Percentiles rank a stretch among this genome's conserved stretches.
Evolutionary conservation across 1,140 invertebrate genomes (phyloP).

Genomic region (Batillaria attramentaria): DNA sequence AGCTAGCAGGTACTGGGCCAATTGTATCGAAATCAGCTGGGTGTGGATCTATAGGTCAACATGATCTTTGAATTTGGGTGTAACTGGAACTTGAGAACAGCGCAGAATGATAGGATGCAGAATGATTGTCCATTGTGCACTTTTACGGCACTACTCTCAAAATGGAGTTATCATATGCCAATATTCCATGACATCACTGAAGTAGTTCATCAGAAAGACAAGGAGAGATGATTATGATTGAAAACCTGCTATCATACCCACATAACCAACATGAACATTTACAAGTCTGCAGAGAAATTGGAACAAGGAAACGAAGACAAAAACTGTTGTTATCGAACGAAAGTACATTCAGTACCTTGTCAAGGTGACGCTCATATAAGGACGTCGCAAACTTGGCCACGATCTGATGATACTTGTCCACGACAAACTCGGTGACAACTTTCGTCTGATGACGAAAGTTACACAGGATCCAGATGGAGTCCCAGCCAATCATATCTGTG

Average conservation of each 20-base stretch:
- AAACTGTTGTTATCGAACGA: neutral
- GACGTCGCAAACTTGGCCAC: slow-evolving; percentile 32
- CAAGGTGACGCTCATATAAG: slow-evolving; percentile 20
- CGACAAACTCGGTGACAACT: slow-evolving; percentile 34
- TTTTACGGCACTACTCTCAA: too few species aligned
- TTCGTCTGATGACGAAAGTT: neutral
- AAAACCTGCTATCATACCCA: neutral
- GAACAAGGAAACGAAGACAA: neutral
- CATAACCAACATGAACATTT: neutral
- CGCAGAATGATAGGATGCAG: too few species aligned
- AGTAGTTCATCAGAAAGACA: neutral
- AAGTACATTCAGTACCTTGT: slow-evolving; percentile 29
- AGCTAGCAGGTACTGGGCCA: too few species aligned
- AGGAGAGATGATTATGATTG: neutral
- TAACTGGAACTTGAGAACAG: too few species aligned
- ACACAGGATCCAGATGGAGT: slow-evolving; percentile 46
- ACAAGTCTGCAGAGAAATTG: neutral
- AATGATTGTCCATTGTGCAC: too few species aligned
- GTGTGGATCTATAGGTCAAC: too few species aligned
- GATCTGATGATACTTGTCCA: slow-evolving; percentile 36
- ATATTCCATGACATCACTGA: neutral
- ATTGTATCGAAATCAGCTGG: too few species aligned
- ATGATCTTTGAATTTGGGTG: too few species aligned
- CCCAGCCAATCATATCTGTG: slow-evolving; percentile 19
- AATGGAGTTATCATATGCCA: too few species aligned